phyloP scores from a whole-genome alignment of 1,140 invertebrate species.

The Brachionus rotundiformis region DNA sequence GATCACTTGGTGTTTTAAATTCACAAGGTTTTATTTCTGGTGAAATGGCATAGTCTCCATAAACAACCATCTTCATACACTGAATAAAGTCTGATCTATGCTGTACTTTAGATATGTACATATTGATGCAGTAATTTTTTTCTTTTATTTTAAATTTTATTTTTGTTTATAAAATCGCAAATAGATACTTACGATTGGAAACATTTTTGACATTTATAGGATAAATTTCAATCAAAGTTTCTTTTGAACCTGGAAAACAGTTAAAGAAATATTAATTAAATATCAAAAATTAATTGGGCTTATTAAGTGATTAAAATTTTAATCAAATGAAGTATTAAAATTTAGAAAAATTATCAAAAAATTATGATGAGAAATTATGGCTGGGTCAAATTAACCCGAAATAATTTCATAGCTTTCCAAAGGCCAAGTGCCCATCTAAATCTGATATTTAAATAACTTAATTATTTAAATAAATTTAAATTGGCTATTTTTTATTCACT shows the following conservation, averaged over 20 bases:
- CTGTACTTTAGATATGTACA: neutral
- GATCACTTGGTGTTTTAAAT: neutral
- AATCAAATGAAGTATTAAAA: no score
- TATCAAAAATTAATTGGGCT: no score
- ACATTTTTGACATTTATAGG: constrained; percentile 12
- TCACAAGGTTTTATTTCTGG: constrained; percentile 2
- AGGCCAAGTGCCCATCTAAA: no score
- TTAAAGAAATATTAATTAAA: no score
- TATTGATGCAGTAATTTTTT: constrained; percentile 46
- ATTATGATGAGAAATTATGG: no score
- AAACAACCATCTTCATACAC: constrained; percentile 3
- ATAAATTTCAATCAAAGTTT: constrained; percentile 22
- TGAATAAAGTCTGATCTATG: neutral
- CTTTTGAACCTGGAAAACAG: neutral
- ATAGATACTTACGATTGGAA: constrained; percentile 9
- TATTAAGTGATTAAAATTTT: no score
- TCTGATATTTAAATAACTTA: no score
- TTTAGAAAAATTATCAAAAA: no score
- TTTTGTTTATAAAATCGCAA: neutral
- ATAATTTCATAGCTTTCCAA: no score
- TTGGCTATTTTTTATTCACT: no score
- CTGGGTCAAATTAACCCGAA: no score
- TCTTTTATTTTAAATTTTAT: neutral
- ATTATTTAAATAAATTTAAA: no score
- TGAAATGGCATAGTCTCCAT: constrained; percentile 33